Conservation (phyloP, 1,140 invertebrate species). For the Potamilus streckersoni region DNA sequence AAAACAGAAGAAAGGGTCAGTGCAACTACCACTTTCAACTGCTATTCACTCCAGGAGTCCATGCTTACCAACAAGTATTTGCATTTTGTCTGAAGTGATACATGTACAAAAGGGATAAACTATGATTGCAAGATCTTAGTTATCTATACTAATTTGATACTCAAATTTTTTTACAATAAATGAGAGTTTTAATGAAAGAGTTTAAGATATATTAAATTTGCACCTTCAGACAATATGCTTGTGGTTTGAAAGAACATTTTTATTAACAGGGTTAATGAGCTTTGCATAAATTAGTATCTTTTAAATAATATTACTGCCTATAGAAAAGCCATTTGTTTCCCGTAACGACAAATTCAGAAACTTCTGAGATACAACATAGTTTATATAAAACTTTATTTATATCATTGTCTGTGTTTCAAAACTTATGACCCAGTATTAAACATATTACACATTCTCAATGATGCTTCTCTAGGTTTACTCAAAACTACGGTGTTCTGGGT, state of each 20-base stretch:
- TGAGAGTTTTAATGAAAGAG: background rate
- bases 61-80: conserved; percentile 26
- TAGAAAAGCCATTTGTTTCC: background rate
- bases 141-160: background rate
- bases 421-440: background rate
- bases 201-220: background rate
- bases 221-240: background rate
- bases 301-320: background rate
- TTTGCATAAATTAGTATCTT: background rate
- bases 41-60: too few relatives aligned
- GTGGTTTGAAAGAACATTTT: background rate
- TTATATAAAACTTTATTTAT: background rate
- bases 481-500: conserved; percentile 88
- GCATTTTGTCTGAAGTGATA: background rate
- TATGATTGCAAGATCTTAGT: background rate
- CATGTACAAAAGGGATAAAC: background rate
- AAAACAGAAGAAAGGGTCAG: too few relatives aligned
- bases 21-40: too few relatives aligned
- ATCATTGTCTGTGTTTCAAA: background rate
- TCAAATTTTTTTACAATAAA: background rate
- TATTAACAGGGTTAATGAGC: background rate
- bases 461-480: conserved; percentile 56
- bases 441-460: background rate
- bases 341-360: background rate
- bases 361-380: too few relatives aligned